These are phyloP conservation scores for Podabrus alpinus DNA, from an alignment of 2,888 invertebrate genomes.

Conservation along the genomic window DNA sequence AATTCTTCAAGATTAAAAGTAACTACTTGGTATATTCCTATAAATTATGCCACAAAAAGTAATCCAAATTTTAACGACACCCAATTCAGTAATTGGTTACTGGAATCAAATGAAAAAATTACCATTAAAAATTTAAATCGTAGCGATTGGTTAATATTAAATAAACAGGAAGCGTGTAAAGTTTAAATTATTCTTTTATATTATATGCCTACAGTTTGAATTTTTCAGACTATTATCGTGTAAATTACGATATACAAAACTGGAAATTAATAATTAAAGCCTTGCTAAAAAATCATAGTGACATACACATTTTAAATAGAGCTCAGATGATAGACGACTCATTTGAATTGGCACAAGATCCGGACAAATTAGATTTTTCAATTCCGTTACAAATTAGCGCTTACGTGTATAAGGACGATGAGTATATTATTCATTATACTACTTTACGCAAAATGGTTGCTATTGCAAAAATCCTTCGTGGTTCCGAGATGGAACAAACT, in stretches of 20 bases:
- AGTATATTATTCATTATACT: conserved; percentile 65
- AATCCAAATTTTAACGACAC: not conserved
- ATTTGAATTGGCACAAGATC: conserved; percentile 57
- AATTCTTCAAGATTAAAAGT: no score
- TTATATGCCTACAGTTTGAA: not conserved
- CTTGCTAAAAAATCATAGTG: conserved; percentile 46
- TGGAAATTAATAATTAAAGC: conserved; percentile 57
- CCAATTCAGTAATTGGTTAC: not conserved
- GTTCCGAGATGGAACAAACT: not conserved
- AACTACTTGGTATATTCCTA: not conserved
- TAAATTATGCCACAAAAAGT: not conserved
- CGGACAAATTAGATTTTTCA: conserved; percentile 60
- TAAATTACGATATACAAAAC: conserved; percentile 51
- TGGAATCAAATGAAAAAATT: not conserved
- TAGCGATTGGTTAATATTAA: conserved; percentile 49
- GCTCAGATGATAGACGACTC: conserved; percentile 62
- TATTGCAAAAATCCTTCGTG: not conserved
- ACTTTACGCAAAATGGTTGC: not conserved
- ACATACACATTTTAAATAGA: conserved; percentile 62
- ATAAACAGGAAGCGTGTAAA: conserved; percentile 18
- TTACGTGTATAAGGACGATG: conserved; percentile 62
- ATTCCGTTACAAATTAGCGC: conserved; percentile 61
- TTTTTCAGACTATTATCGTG: conserved; percentile 49
- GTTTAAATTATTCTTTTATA: not conserved
- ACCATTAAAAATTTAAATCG: not conserved